These are phyloP conservation scores for Fopius arisanus DNA, from an alignment of 1,140 invertebrate species.

Conservation along the genomic window DNA sequence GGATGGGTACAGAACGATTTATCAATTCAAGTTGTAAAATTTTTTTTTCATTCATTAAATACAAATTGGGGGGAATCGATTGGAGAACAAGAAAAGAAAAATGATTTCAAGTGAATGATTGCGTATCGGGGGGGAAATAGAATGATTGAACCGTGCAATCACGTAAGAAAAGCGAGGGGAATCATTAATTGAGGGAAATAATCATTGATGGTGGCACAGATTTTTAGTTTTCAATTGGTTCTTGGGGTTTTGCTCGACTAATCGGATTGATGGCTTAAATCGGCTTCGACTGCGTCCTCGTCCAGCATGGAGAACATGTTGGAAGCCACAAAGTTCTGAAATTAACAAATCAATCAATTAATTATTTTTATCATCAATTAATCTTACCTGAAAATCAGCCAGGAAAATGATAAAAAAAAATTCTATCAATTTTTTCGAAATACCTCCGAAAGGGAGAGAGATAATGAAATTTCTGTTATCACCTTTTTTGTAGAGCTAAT, in stretches of 20 bases:
- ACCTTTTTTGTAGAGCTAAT: too few species aligned
- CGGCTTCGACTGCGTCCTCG: conserved; percentile 54
- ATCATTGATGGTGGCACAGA: conserved; percentile 2
- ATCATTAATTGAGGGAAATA: not conserved
- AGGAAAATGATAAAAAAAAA: too few species aligned
- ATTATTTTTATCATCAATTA: not conserved
- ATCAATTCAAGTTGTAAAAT: conserved; percentile 1
- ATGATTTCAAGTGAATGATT: not conserved
- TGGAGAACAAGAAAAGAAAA: not conserved
- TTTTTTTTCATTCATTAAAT: conserved; percentile 1
- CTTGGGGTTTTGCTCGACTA: not conserved
- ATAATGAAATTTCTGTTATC: too few species aligned
- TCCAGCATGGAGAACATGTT: conserved; percentile 68
- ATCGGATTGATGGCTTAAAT: too few species aligned
- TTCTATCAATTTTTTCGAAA: too few species aligned
- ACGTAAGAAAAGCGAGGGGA: not conserved
- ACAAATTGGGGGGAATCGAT: not conserved
- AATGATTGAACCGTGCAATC: not conserved
- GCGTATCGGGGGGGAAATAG: not conserved
- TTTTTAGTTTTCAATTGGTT: not conserved
- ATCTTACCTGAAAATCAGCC: conserved; percentile 17
- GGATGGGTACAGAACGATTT: not conserved
- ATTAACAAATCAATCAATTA: conserved; percentile 21
- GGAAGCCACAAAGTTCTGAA: conserved; percentile 71
- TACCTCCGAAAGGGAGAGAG: too few species aligned